Base-by-base conservation (phyloP, 2,888 invertebrate genomes). In the Bedellia somnulentella region DNA sequence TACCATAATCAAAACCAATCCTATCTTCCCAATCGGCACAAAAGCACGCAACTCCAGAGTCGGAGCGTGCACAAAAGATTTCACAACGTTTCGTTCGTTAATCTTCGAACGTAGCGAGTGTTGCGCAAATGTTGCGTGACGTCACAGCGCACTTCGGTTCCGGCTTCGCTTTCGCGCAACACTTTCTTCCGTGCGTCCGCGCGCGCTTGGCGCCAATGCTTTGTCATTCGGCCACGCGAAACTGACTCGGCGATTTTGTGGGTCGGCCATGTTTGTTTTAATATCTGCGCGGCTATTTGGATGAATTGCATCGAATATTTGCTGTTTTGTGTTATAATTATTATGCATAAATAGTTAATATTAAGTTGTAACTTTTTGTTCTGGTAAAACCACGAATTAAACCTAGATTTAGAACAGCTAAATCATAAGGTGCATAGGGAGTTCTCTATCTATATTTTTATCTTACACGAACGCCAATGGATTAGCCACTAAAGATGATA, bases 111-210 rank as follows among this genome's bases (percentile, higher is more conserved):
- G 16, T 6, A 18, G 13, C 17, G 11, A 24, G n/a, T 14, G 9
- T 73, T 68, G 67, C 68, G 70, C 71, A 70, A 68, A 67, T 54
- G 57, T 49, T 28, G 35, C 37, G 49, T 70, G 73, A 70, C 73
- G 73, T 70, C 66, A 73, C 43, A 47, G 44, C 8, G 15, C 45
- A n/a, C 43, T 44, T 49, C 50, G 54, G 60, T 71, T 70, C 70
- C 71, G 73, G 68, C 58, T 71, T 73, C 68, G 63, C 76, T 76
- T 73, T 75, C 76, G 67, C 70, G 52, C 57, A 57, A 58, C 66
- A 75, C 73, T 73, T 73, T 75, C 75, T 62, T 73, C 64, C 12
- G 21, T 49, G 52, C 38, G 37, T 44, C n/a, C n/a, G n/a, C n/a
- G n/a, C n/a, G n/a, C 46, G 43, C 24, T 10, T 24, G 22, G 25